Percentiles rank a stretch among this genome's conserved stretches.
phyloP scores from a whole-genome alignment of 2,113 vertebrate genomes.

The Tragelaphus strepsiceros region DNA sequence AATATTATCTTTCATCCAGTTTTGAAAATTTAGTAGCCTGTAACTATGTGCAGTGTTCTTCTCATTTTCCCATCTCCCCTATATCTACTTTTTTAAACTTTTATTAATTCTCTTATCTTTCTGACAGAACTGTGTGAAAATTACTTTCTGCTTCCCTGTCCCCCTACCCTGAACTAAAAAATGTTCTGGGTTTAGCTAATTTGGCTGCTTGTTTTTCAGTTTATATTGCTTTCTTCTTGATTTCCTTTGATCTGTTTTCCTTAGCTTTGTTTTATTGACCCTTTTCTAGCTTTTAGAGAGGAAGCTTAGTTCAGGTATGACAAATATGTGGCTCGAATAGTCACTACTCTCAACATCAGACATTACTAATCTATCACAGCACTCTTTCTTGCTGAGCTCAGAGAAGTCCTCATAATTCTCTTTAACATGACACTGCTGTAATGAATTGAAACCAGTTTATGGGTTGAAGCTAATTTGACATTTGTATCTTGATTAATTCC shows the following conservation, averaged over 20 bases:
- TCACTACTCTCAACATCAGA: background rate
- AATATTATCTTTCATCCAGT: background rate
- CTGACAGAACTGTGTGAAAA: background rate
- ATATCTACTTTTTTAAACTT: background rate
- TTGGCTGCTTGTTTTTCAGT: slow-evolving; percentile 2
- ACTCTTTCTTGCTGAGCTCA: background rate
- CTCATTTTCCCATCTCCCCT: background rate
- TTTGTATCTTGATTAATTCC: background rate
- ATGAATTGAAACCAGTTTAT: background rate
- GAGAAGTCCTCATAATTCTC: background rate
- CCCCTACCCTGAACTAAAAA: background rate
- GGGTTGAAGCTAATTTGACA: background rate
- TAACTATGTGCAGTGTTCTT: background rate
- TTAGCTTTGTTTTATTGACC: background rate
- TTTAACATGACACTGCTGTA: background rate
- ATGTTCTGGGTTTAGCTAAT: background rate
- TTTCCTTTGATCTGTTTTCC: slow-evolving; percentile 19
- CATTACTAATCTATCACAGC: background rate
- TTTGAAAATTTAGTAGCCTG: background rate
- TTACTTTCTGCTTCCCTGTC: background rate
- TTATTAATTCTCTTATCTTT: background rate
- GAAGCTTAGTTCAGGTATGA: background rate
- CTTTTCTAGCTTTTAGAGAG: background rate
- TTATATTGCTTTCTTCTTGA: background rate
- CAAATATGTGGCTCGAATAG: background rate